Percentiles rank a stretch among this genome's conserved stretches.
Conservation (phyloP, 2,797 vertebrate species). For the Paramormyrops hopkinsi region DNA sequence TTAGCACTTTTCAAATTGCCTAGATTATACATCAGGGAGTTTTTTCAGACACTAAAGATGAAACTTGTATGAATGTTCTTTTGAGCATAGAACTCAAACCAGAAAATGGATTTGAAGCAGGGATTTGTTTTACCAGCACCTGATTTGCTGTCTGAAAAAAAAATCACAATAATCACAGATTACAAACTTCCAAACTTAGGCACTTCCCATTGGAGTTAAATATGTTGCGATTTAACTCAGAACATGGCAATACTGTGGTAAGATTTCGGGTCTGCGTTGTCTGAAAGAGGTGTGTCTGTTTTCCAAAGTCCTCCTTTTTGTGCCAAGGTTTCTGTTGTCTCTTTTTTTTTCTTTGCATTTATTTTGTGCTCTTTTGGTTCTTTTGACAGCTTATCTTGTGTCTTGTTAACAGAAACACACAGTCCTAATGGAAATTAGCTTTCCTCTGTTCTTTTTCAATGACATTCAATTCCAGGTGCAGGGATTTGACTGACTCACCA, state of each 20-base stretch:
- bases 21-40: background rate
- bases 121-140: background rate
- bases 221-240: background rate
- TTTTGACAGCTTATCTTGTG: background rate
- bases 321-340: background rate
- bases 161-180: background rate
- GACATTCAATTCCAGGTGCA: background rate
- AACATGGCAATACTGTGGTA: background rate
- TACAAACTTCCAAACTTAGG: background rate
- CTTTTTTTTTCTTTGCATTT: background rate
- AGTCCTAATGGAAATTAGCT: background rate
- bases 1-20: background rate
- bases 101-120: background rate
- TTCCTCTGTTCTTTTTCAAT: background rate
- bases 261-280: background rate
- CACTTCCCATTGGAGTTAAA: background rate
- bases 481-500: background rate
- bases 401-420: background rate
- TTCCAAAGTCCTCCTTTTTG: background rate
- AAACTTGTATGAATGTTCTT: background rate
- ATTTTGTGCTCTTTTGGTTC: background rate
- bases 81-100: background rate
- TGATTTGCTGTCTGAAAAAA: background rate
- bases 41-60: constrained; percentile 5
- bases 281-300: background rate